A percentile compares a stretch with the other conserved stretches of the same genome.
phyloP scores from a whole-genome alignment of 2,888 invertebrate species.

The Netelia melanura region DNA sequence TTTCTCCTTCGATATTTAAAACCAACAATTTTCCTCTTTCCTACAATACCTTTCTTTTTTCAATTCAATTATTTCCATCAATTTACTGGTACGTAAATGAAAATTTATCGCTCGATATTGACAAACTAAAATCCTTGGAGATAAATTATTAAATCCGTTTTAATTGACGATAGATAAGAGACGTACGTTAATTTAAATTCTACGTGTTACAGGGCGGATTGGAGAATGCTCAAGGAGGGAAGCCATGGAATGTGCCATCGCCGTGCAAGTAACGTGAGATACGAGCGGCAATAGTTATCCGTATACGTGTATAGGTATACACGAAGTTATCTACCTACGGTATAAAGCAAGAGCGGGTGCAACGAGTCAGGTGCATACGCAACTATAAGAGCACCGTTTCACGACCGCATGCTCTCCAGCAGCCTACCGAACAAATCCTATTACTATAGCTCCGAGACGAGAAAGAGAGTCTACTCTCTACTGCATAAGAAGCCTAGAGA shows the following conservation, averaged over 20 bases:
- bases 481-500: not conserved
- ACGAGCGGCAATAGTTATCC: constrained; percentile 36
- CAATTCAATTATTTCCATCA: not conserved
- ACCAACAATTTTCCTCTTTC: constrained; percentile 4
- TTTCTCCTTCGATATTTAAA: constrained; percentile 15
- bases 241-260: constrained; percentile 49
- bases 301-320: not conserved
- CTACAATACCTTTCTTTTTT: not conserved
- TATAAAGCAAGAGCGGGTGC: constrained; percentile 51
- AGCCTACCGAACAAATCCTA: constrained; percentile 38
- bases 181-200: constrained; percentile 14
- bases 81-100: not conserved
- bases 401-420: constrained; percentile 61
- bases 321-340: not conserved
- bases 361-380: constrained; percentile 64
- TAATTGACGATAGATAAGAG: constrained; percentile 1
- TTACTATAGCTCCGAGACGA: not conserved
- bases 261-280: constrained; percentile 45
- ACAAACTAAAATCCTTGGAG: constrained; percentile 1
- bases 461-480: constrained; percentile 14
- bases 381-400: constrained; percentile 64
- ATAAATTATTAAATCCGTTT: constrained; percentile 19
- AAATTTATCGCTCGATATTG: not conserved
- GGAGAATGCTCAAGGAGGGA: not conserved
- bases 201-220: not conserved